These are phyloP conservation scores for Labeo calbasu DNA, from an alignment of 2,797 vertebrate species.

Conservation along the genomic window DNA sequence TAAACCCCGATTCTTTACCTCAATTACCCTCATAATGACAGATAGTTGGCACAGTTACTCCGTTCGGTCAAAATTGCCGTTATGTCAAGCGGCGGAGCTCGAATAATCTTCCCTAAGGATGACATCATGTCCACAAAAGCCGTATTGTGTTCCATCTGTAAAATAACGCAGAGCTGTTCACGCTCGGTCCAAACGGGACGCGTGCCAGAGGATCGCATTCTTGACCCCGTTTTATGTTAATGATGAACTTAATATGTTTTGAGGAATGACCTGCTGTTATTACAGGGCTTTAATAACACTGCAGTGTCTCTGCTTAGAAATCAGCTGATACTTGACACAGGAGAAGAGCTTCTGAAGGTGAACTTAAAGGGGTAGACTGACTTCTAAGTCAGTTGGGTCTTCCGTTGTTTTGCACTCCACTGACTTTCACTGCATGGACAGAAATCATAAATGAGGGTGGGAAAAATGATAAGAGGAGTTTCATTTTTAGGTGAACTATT, in stretches of 20 bases:
- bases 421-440: background rate
- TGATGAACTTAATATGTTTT: slow-evolving; percentile 8
- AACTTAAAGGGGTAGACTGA: too few relatives aligned
- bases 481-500: background rate
- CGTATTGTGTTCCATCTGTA: slow-evolving; percentile 63
- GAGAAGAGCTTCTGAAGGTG: background rate
- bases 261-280: slow-evolving; percentile 6
- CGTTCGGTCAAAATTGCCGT: slow-evolving; percentile 54
- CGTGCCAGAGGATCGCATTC: slow-evolving; percentile 11
- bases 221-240: slow-evolving; percentile 13
- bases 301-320: background rate
- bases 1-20: slow-evolving; percentile 56
- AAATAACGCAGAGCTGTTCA: slow-evolving; percentile 59
- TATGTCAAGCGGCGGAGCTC: slow-evolving; percentile 38
- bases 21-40: slow-evolving; percentile 56
- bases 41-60: slow-evolving; percentile 44
- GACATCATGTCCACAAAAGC: slow-evolving; percentile 68
- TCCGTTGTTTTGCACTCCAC: background rate
- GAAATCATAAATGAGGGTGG: background rate
- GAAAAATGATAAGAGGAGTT: background rate
- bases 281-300: background rate
- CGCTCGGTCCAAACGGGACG: slow-evolving; percentile 2
- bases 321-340: background rate
- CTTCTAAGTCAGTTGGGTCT: background rate
- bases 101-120: slow-evolving; percentile 48